Conservation (phyloP, 2,797 vertebrate species). For the Cebuella pygmaea region DNA sequence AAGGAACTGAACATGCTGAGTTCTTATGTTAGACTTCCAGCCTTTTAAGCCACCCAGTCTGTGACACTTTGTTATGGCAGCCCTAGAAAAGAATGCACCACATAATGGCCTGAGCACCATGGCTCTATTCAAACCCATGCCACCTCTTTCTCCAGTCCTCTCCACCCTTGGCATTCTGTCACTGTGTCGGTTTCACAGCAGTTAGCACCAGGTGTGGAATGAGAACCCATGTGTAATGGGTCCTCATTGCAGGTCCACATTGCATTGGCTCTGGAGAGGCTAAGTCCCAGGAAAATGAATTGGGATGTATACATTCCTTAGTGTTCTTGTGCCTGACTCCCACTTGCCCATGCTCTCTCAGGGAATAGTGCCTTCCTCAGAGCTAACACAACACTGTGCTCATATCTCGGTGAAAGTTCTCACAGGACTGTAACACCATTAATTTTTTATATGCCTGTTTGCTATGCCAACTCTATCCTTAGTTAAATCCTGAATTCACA, state of each 20-base stretch:
- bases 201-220: neutral
- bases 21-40: neutral
- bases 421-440: neutral
- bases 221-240: neutral
- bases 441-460: slow-evolving; percentile 60
- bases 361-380: neutral
- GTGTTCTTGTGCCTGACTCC: neutral
- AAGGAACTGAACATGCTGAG: neutral
- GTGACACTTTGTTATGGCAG: neutral
- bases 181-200: neutral
- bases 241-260: neutral
- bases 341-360: neutral
- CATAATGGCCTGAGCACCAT: no score
- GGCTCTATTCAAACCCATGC: neutral
- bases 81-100: neutral
- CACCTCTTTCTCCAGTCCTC: neutral
- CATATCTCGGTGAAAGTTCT: neutral
- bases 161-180: neutral
- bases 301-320: neutral
- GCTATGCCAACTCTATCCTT: neutral
- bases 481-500: slow-evolving; percentile 42
- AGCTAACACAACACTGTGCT: neutral
- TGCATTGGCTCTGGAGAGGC: neutral
- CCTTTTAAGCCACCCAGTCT: neutral
- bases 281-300: neutral